These are phyloP conservation scores for Nemotelus nigrinus DNA, from an alignment of 2,888 invertebrate genomes.

Conservation along the genomic window DNA sequence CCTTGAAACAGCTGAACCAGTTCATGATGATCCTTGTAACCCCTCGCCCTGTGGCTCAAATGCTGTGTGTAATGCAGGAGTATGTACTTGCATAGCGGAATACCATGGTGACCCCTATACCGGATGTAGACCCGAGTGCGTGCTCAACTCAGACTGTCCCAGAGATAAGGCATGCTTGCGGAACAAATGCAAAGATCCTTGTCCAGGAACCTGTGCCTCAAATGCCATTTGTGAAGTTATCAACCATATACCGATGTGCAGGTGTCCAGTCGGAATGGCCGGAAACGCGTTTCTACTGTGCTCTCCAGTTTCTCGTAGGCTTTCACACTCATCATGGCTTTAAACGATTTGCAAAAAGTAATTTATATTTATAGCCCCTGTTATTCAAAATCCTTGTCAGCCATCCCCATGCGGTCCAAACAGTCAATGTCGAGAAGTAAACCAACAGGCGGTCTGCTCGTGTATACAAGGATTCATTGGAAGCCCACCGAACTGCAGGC, in stretches of 20 bases:
- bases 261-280: conserved; percentile 74
- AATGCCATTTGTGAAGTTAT: conserved; percentile 80
- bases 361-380: conserved; percentile 57
- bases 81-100: conserved; percentile 74
- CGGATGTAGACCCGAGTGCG: conserved; percentile 83
- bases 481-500: conserved; percentile 77
- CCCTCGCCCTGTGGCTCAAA: conserved; percentile 83
- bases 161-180: conserved; percentile 75
- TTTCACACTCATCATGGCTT: not conserved
- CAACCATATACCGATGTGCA: conserved; percentile 82
- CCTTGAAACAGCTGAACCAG: conserved; percentile 49
- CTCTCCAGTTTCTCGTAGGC: conserved; percentile 60
- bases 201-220: conserved; percentile 79
- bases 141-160: conserved; percentile 78
- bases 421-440: conserved; percentile 77
- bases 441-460: conserved; percentile 78
- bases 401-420: conserved; percentile 80
- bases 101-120: conserved; percentile 80
- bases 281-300: conserved; percentile 79
- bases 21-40: conserved; percentile 71
- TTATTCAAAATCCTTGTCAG: conserved; percentile 66
- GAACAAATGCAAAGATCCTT: conserved; percentile 82
- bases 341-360: not conserved
- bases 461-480: conserved; percentile 74
- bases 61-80: conserved; percentile 72